phyloP scores from a whole-genome alignment of 2,113 vertebrate genomes.

The Pagrus major region DNA sequence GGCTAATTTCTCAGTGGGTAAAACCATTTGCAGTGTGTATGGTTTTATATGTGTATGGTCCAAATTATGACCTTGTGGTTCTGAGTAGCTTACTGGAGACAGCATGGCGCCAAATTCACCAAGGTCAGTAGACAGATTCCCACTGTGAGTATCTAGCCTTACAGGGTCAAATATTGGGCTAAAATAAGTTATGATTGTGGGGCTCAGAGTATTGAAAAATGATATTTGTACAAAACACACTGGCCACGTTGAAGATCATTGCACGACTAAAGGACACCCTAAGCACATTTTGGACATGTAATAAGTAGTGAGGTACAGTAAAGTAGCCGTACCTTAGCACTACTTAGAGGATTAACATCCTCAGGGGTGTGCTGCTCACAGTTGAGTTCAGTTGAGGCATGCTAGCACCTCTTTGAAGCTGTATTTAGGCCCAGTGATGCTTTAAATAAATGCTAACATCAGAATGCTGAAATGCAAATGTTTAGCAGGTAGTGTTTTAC shows the following conservation, averaged over 20 bases:
- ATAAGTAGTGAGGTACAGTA: neutral
- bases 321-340: too few relatives aligned
- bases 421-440: neutral
- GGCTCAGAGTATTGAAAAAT: neutral
- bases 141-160: neutral
- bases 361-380: neutral
- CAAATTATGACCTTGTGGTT: slow-evolving; percentile 23
- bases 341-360: too few relatives aligned
- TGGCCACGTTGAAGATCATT: neutral
- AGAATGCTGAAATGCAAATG: neutral
- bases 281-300: neutral
- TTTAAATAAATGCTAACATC: neutral
- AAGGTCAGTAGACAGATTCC: slow-evolving; percentile 15
- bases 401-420: neutral
- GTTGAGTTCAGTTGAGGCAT: neutral
- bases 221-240: neutral
- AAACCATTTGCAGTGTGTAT: slow-evolving; percentile 40
- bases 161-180: neutral
- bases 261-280: neutral
- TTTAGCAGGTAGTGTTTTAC: neutral
- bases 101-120: neutral
- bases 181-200: neutral
- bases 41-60: slow-evolving; percentile 24
- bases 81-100: neutral
- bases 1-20: slow-evolving; percentile 23